These are phyloP conservation scores for Montipora efflorescens DNA, from an alignment of 64 coral and sea anemone species.

Conservation along the genomic window DNA sequence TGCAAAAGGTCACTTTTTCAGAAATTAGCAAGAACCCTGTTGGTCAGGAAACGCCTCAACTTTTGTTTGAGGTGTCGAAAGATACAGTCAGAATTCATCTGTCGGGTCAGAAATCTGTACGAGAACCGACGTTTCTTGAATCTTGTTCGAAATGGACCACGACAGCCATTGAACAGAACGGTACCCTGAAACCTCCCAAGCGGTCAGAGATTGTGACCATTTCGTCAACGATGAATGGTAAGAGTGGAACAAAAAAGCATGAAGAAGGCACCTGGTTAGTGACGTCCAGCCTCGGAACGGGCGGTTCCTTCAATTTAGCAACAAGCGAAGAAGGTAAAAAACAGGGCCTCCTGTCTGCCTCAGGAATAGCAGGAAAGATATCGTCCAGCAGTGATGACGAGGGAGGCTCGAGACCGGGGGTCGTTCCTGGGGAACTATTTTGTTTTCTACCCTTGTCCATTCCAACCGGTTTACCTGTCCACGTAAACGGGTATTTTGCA, in stretches of 20 bases:
- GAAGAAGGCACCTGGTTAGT: constrained; percentile 59
- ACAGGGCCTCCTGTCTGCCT: constrained; percentile 63
- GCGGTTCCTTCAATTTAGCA: constrained; percentile 55
- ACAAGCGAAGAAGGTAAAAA: constrained; percentile 60
- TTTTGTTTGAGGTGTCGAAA: constrained; percentile 1
- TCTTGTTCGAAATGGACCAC: constrained; percentile 65
- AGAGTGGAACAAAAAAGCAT: neutral
- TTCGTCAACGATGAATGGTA: neutral
- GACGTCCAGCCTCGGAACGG: constrained; percentile 56
- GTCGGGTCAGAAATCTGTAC: neutral
- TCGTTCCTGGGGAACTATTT: constrained; percentile 70
- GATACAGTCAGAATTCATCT: neutral
- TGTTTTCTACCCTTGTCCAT: constrained; percentile 90
- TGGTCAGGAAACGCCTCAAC: neutral
- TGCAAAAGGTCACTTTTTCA: constrained; percentile 67
- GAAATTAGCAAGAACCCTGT: neutral
- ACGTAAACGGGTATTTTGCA: constrained; percentile 94
- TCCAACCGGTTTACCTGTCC: constrained; percentile 85
- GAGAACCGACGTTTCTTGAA: constrained; percentile 57
- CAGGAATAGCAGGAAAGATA: constrained; percentile 57
- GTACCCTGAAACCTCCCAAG: constrained; percentile 14
- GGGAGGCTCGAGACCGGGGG: neutral
- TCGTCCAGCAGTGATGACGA: neutral
- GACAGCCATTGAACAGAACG: neutral
- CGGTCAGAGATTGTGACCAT: constrained; percentile 53